These are phyloP conservation scores for Temnothorax curvispinosus DNA, from an alignment of 1,140 invertebrate genomes.

Conservation along the genomic window DNA sequence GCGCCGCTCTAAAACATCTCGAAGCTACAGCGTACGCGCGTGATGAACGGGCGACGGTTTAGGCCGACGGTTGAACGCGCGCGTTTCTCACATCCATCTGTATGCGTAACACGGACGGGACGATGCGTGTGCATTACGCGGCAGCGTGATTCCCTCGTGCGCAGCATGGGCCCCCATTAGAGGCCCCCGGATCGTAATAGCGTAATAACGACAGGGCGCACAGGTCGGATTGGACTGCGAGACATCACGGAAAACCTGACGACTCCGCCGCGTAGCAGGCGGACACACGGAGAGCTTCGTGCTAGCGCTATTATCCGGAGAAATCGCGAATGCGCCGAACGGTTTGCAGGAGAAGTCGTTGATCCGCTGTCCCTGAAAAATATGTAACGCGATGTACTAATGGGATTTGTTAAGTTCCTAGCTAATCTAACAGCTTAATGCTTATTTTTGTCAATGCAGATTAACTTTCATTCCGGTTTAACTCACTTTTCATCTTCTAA, in stretches of 20 bases:
- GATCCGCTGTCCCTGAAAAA: neutral
- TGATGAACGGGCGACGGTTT: neutral
- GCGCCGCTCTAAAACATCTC: neutral
- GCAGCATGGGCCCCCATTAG: constrained; percentile 68
- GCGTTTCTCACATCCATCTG: constrained; percentile 7
- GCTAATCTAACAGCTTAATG: too few species aligned
- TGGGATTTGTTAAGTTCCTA: neutral
- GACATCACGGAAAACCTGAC: constrained; percentile 58
- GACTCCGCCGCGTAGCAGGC: neutral
- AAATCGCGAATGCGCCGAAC: neutral
- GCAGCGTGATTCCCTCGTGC: constrained; percentile 69
- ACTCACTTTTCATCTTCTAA: too few species aligned
- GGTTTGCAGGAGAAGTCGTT: neutral
- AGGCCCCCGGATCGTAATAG: constrained; percentile 64
- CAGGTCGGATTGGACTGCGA: constrained; percentile 56
- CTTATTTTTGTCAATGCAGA: too few species aligned
- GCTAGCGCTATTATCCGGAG: neutral
- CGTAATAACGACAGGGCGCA: constrained; percentile 63
- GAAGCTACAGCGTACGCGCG: neutral
- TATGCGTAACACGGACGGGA: constrained; percentile 34
- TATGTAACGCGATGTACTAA: neutral
- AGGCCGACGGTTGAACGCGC: neutral
- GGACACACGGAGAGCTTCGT: constrained; percentile 3
- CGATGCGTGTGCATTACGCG: constrained; percentile 32
- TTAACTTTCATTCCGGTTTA: too few species aligned